phyloP scores from a whole-genome alignment of 2,888 invertebrate genomes.

The Orchesellides sinensis region DNA sequence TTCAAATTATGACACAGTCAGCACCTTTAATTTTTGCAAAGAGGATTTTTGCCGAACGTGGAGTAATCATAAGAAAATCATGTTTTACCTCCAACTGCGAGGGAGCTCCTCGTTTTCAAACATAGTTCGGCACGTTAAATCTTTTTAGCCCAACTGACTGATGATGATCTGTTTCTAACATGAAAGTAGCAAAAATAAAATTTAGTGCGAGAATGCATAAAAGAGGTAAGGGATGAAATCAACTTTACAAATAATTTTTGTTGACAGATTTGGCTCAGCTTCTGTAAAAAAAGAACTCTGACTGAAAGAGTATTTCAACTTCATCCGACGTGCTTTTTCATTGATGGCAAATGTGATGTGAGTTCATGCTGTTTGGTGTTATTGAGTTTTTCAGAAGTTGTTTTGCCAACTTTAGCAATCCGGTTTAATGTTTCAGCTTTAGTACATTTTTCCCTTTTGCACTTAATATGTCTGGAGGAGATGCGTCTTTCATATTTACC shows the following conservation, averaged over 20 bases:
- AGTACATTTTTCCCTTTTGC: neutral
- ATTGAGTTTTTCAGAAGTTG: constrained; percentile 36
- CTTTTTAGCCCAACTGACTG: neutral
- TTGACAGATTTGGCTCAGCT: constrained; percentile 59
- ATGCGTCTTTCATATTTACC: neutral
- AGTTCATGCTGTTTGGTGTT: constrained; percentile 38
- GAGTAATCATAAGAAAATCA: constrained; percentile 22
- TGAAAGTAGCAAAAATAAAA: neutral
- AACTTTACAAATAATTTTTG: constrained; percentile 62
- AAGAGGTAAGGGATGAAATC: constrained; percentile 39
- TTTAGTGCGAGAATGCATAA: neutral
- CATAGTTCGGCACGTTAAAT: neutral
- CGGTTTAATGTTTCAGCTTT: constrained; percentile 21
- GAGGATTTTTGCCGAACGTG: constrained; percentile 34
- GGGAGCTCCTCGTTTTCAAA: constrained; percentile 32
- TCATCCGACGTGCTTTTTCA: neutral
- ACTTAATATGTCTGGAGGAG: constrained; percentile 1
- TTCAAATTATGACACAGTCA: constrained; percentile 32
- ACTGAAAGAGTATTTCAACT: neutral
- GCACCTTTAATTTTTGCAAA: constrained; percentile 56
- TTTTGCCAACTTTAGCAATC: constrained; percentile 50
- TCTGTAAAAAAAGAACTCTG: neutral
- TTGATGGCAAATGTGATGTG: constrained; percentile 29
- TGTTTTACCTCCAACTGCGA: constrained; percentile 26
- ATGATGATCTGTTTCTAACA: neutral